Base-by-base conservation (phyloP, 2,113 vertebrate species). In the Alosa alosa region DNA sequence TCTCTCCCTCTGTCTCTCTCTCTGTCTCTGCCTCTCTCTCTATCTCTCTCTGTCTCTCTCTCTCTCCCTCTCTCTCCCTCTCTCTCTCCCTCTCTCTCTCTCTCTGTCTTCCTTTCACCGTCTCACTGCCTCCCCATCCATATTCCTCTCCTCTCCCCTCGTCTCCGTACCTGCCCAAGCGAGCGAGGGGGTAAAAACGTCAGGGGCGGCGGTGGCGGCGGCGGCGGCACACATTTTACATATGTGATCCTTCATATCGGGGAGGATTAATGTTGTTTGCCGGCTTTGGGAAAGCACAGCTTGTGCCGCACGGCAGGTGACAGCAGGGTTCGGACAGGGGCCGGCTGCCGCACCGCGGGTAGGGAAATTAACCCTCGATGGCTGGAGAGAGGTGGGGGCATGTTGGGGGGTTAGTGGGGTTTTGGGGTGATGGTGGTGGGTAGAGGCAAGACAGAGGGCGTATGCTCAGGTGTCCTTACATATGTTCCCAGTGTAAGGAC, bases 351-450 rank as follows among this genome's bases (percentile, higher is more conserved):
- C 92, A 92, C 94, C 95, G 93, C 95, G 95, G 96, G 96, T 95
- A 95, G 96, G 94, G 95, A 97, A 96, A 96, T 97, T 97, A 97
- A 97, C 96, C 96, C 96, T 97, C 96, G 93, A 94, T 96, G 94
- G 94, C 93, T 90, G 93, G 95, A 94, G 95, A 96, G 95, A 95
- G 96, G 95, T 96, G 95, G 95, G 95, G 95, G 90, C 94, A 90
- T 8, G 22, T 22, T 4, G 57, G 20, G 0, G 64, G 46, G 87
- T 90, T 18, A 8, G 92, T 93, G 93, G 93, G 94, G 94, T 72
- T 15, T n/a, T 90, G 90, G 20, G 60, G 20, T 20, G 20, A 2
- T 64, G 60, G 22, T 64, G 60, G 20, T 22, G 60, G 60, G 60
- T 31, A 11, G n/a, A 72, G 10, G 64, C 64, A 36, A 72, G 64